Conservation (phyloP, 1,140 invertebrate species). For the Aphidius gifuensis region DNA sequence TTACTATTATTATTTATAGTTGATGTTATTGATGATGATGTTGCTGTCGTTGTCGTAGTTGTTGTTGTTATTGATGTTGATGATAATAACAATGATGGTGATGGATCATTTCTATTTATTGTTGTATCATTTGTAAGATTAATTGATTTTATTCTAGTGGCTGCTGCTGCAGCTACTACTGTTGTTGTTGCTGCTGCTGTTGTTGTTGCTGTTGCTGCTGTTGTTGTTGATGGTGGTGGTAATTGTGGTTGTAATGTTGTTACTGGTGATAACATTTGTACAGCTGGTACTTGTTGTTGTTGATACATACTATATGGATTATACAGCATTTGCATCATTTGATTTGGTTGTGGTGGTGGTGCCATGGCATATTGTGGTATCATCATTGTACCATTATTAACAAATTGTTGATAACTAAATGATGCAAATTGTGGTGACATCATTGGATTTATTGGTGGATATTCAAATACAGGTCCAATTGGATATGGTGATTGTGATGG, state of each 20-base stretch:
- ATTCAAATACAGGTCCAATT: constrained; percentile 48
- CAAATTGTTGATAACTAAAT: constrained; percentile 61
- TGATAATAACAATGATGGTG: too few species aligned
- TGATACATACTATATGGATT: constrained; percentile 58
- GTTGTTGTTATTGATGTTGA: too few species aligned
- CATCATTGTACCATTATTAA: constrained; percentile 58
- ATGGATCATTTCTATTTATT: too few species aligned
- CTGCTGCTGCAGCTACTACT: too few species aligned
- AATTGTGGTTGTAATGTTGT: constrained; percentile 42
- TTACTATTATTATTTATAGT: too few species aligned
- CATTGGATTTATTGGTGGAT: constrained; percentile 47
- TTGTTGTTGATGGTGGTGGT: too few species aligned
- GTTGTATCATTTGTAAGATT: too few species aligned
- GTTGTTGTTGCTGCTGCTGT: too few species aligned
- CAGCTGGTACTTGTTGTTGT: constrained; percentile 56
- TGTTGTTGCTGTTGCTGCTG: too few species aligned
- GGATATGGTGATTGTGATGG: constrained; percentile 42
- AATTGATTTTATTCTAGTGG: too few species aligned
- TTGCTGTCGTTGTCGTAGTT: too few species aligned
- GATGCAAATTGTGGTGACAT: constrained; percentile 53
- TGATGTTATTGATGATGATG: too few species aligned
- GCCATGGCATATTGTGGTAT: constrained; percentile 58
- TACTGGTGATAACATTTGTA: constrained; percentile 57
- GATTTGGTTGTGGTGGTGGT: constrained; percentile 52
- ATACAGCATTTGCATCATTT: constrained; percentile 58